A percentile compares a stretch with the other conserved stretches of the same genome.
phyloP scores from a whole-genome alignment of 1,140 invertebrate species.

The Microplitis demolitor region DNA sequence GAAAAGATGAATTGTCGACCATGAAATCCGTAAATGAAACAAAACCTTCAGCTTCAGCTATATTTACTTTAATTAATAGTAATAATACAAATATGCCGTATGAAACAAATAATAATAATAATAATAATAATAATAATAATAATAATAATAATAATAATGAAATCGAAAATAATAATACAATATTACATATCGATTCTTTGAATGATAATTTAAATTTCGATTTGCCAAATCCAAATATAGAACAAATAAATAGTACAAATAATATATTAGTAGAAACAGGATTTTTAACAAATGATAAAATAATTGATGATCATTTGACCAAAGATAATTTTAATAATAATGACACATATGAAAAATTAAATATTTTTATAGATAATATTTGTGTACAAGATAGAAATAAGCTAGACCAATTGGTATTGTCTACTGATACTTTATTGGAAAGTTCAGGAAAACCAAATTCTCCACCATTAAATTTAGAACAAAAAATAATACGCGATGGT shows the following conservation, averaged over 20 bases:
- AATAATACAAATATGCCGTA: conserved; percentile 17
- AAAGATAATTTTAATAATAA: conserved; percentile 33
- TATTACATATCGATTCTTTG: conserved; percentile 14
- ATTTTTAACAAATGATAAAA: conserved; percentile 31
- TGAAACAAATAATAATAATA: neutral
- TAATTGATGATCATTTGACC: conserved; percentile 35
- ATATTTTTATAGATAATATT: conserved; percentile 38
- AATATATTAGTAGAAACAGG: conserved; percentile 27
- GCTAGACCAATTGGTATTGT: conserved; percentile 3
- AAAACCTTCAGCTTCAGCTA: neutral
- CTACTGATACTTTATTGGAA: neutral
- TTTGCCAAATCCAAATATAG: conserved; percentile 9
- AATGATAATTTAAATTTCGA: conserved; percentile 19
- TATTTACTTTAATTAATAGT: conserved; percentile 4
- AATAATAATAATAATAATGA: neutral
- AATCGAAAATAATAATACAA: neutral
- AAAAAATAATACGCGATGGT: conserved; percentile 51
- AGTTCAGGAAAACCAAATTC: neutral
- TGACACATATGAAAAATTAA: conserved; percentile 39
- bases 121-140: neutral
- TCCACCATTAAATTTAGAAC: conserved; percentile 43
- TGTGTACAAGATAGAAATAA: neutral
- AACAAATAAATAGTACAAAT: conserved; percentile 32
- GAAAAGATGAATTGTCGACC: neutral
- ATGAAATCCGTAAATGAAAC: neutral